These are phyloP conservation scores for Campylomormyrus numenius DNA, from an alignment of 2,113 vertebrate genomes.

Conservation along the genomic window DNA sequence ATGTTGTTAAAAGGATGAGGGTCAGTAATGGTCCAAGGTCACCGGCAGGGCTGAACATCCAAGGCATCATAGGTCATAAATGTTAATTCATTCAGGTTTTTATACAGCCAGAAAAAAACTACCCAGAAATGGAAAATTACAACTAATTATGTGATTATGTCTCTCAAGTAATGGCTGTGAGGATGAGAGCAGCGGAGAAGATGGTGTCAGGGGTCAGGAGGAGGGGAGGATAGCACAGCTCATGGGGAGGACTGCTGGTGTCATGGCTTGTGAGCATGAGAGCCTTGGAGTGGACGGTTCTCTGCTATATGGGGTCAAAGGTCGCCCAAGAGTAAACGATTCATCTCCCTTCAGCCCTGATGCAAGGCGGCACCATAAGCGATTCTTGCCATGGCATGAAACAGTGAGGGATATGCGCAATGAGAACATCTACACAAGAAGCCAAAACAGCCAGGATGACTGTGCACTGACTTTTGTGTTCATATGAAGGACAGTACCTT, in stretches of 20 bases:
- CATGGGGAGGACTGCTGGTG: neutral
- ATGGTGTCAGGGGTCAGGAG: neutral
- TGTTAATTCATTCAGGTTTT: conserved; percentile 24
- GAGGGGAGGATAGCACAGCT: neutral
- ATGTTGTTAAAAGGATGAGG: conserved; percentile 12
- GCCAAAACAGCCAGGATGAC: neutral
- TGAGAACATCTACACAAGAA: conserved; percentile 22
- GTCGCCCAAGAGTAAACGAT: neutral
- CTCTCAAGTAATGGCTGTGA: neutral
- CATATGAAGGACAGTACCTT: neutral
- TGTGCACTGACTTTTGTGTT: neutral
- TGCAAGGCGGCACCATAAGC: neutral
- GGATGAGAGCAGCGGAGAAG: neutral
- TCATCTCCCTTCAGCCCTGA: neutral
- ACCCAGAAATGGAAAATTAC: conserved; percentile 3
- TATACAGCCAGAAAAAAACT: conserved; percentile 23
- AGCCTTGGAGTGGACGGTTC: neutral
- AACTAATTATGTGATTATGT: conserved; percentile 15
- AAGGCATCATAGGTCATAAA: conserved; percentile 13
- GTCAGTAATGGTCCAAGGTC: conserved; percentile 24
- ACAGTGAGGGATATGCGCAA: conserved; percentile 16
- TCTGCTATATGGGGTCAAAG: neutral
- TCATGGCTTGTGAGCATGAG: neutral
- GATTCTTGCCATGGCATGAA: conserved; percentile 11
- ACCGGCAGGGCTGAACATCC: neutral